These are phyloP conservation scores for Lapara coniferarum DNA, from an alignment of 2,888 invertebrate species.

Conservation along the genomic window DNA sequence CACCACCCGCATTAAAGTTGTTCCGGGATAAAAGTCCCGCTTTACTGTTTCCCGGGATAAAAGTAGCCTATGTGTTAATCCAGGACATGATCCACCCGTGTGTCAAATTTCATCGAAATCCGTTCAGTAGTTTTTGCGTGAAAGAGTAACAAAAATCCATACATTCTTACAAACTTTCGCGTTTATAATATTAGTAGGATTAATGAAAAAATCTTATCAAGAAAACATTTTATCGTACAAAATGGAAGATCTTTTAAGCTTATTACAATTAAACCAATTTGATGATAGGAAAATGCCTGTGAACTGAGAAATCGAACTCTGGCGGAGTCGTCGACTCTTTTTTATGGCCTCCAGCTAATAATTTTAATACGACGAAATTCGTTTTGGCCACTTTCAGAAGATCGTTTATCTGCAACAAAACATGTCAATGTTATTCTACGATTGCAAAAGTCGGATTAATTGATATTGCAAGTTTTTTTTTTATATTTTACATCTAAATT, in stretches of 20 bases:
- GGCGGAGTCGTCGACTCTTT: constrained; percentile 92
- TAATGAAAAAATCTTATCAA: not conserved
- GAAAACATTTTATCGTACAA: not conserved
- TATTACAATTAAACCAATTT: constrained; percentile 81
- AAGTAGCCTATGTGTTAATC: too few relatives aligned
- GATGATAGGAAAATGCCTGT: constrained; percentile 95
- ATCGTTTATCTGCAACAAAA: constrained; percentile 86
- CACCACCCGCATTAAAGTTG: too few relatives aligned
- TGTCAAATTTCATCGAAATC: too few relatives aligned
- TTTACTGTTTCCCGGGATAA: too few relatives aligned
- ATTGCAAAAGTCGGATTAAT: not conserved
- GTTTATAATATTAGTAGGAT: too few relatives aligned
- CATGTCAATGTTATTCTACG: constrained; percentile 17
- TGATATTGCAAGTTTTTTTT: too few relatives aligned
- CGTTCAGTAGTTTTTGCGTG: too few relatives aligned
- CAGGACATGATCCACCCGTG: too few relatives aligned
- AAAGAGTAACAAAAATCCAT: too few relatives aligned
- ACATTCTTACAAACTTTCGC: too few relatives aligned
- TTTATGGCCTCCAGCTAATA: constrained; percentile 96
- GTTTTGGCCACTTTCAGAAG: constrained; percentile 96
- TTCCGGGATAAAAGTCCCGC: too few relatives aligned
- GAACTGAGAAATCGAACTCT: constrained; percentile 95
- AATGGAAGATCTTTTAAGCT: not conserved
- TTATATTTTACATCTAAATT: too few relatives aligned
- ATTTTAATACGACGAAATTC: constrained; percentile 97